Evolutionary conservation across 2,888 invertebrate species (phyloP).

Genomic region (Poecilobothrus nobilitatus): DNA sequence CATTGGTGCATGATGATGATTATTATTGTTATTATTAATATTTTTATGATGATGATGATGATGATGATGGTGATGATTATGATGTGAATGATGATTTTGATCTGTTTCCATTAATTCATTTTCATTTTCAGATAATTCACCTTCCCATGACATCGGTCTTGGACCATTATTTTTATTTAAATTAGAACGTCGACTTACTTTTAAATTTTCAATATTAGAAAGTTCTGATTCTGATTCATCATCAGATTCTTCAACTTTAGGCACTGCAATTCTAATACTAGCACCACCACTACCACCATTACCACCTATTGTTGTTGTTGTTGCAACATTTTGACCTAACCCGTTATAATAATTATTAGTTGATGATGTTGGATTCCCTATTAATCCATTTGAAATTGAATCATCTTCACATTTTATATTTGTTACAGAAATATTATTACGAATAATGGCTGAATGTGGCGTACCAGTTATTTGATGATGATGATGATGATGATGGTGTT

Average conservation of each 20-base stretch:
- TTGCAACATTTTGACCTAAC: conserved; percentile 20
- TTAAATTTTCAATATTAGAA: conserved; percentile 42
- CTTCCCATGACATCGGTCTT: conserved; percentile 92
- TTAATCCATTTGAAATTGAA: conserved; percentile 15
- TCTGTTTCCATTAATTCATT: conserved; percentile 47
- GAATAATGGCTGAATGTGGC: conserved; percentile 26
- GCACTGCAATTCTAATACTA: conserved; percentile 32
- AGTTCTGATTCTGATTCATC: conserved; percentile 42
- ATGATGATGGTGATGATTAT: neutral
- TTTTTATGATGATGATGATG: neutral
- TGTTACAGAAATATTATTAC: conserved; percentile 64
- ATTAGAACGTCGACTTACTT: conserved; percentile 48
- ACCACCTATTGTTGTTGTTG: conserved; percentile 31
- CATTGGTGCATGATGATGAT: conserved; percentile 20
- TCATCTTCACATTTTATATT: conserved; percentile 56
- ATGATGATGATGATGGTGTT: conserved; percentile 15
- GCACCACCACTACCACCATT: conserved; percentile 25
- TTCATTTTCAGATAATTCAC: conserved; percentile 75
- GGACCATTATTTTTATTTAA: conserved; percentile 43
- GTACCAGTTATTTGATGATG: conserved; percentile 8
- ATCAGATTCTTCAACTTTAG: conserved; percentile 37
- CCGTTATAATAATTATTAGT: conserved; percentile 7
- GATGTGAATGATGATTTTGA: conserved; percentile 34
- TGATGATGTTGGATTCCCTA: conserved; percentile 26
- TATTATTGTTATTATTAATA: conserved; percentile 15